Base-by-base conservation (phyloP, 2,797 vertebrate species). In the Pantherophis alleghaniensis region DNA sequence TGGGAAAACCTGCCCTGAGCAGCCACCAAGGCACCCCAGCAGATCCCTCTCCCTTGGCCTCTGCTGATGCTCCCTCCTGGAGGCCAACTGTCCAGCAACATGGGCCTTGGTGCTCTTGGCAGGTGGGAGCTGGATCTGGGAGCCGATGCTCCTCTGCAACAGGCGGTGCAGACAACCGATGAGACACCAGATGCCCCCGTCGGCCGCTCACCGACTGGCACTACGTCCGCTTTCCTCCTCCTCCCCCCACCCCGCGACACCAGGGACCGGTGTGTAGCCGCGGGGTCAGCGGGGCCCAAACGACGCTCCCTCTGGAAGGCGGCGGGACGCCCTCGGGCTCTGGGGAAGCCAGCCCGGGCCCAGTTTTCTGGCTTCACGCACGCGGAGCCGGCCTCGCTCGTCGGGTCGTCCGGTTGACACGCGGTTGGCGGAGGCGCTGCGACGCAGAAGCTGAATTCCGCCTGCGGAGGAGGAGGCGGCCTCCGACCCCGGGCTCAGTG, bases 181-280 rank as follows among this genome's bases (percentile, higher is more conserved):
- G 32, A 74, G 6, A 22, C 20, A 10, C 37, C 9, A 2, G 74
- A 79, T 42, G 74, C 32, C 18, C 18, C 18, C 9, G 69, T 37
- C 7, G 16, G 16, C 32, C 69, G 3, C 14, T 2, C n/a, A 32
- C n/a, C 14, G 18, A 10, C 74, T 22, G 37, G 74, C 32, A 10
- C 74, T 1, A 79, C 32, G 18, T 7, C 32, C 16, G 2, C 32
- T 42, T 56, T 10, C 51, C 51, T 51, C 9, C n/a, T 18, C 7
- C 9, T 0, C 18, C 18, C 7, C 20, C 32, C 7, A 18, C 9
- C 18, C 11, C 1, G 18, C 32, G 3, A 1, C 37, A 22, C 1
- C 3, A 37, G 32, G n/a, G 74, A 22, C 37, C 37, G 74, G 37
- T 24, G 3, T 22, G 37, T 0, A 42, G 37, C 20, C 7, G 18